Evolutionary conservation across 2,113 vertebrate genomes (phyloP), one percentile per base, ranked within the genome.

Genomic region (Petaurus breviceps): DNA sequence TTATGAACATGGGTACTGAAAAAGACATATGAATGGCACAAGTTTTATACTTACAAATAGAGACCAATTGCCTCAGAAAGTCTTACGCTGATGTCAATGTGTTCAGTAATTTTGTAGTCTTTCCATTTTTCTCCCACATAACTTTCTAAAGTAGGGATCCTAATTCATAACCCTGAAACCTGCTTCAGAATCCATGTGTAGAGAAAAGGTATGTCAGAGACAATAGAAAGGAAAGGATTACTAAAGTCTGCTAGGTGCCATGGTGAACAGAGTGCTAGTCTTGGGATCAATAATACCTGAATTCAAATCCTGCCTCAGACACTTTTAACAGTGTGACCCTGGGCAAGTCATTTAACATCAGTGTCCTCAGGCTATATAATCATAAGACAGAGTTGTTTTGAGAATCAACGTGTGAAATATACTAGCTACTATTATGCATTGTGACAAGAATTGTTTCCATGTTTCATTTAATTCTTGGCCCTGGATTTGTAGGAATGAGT

Each of bases 91-190:
- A 94, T 68, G 8, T 23, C 1, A 96, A 1, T 50, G 19, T 89
- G 16, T 89, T 94, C 14, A 95, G 54, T 90, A 95, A 93, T 37
- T 53, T 84, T 91, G 16, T 90, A 95, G 93, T 47, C 6, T 25
- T 94, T 91, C 91, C 37, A 50, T 53, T 61, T 51, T 19, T 91
- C 1, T 89, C 6, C 26, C 10, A 94, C 0, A 51, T 23, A 23
- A 43, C 92, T 94, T 53, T 96, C 68, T 46, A 57, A 96, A 25
- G 28, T 91, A 55, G 0, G 51, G 47, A 68, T 61, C 24, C 49
- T 91, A 84, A 26, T 0, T 91, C 25, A 84, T 46, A 53, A 61
- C 53, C 54, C 94, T 95, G 91, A 94, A 96, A 92, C 47, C 25
- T 43, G 19, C n/a, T 89, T 0, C n/a, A 52, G 51, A 77, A 31